These are phyloP conservation scores for Leptobrachium ailaonicum DNA, from an alignment of 2,113 vertebrate species.

Conservation along the genomic window DNA sequence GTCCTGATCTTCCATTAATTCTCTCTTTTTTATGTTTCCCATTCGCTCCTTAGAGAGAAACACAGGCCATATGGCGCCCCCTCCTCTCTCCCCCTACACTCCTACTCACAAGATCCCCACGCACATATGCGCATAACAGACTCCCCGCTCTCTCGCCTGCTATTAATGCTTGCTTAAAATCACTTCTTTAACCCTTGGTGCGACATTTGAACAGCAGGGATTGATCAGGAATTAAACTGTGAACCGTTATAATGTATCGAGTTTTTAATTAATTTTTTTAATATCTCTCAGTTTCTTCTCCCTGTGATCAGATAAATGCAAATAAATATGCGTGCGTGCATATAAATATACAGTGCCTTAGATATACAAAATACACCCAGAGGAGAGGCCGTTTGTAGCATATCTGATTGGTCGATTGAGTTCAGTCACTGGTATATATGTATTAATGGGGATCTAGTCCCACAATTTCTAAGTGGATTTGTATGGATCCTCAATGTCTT, in stretches of 20 bases:
- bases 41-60: conserved; percentile 20
- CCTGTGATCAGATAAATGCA: neutral
- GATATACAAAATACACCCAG: no score
- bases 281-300: neutral
- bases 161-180: neutral
- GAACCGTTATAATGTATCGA: neutral
- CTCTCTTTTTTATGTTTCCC: neutral
- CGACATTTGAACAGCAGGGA: neutral
- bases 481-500: no score
- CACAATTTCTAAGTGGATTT: no score
- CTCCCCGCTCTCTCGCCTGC: neutral
- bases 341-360: no score
- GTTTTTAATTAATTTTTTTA: no score
- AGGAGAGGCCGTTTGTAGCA: no score
- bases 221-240: neutral
- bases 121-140: conserved; percentile 30
- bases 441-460: no score
- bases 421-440: no score
- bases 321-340: neutral
- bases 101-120: conserved; percentile 26
- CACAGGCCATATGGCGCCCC: conserved; percentile 11
- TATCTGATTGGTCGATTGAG: no score
- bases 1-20: neutral
- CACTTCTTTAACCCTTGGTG: neutral
- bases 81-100: neutral